Base-by-base conservation (phyloP, 2,888 invertebrate species). In the Lepidocyrtoides sp. region DNA sequence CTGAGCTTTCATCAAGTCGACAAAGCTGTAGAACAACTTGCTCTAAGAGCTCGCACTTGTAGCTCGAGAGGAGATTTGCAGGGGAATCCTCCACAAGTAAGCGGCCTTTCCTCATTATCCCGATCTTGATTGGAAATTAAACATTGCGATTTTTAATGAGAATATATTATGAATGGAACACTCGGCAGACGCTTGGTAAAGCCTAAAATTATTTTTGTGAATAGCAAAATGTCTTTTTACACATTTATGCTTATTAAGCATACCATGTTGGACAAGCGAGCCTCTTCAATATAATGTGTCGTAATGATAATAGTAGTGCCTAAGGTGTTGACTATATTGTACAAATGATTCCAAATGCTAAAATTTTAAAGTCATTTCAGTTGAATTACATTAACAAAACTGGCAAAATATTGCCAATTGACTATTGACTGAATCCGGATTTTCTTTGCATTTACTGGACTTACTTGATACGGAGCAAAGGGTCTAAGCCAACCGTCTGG, bases 241-340 rank as follows among this genome's bases (percentile, higher is more conserved):
- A 14, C 12, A 54, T n/a, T 54, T 54, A 17, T 23, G 14, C 20
- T 2, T 32, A n/a, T 7, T 17, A 4, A 10, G 10, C 3, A 7
- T 84, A 85, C 85, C 36, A 41, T 54, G 32, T 85, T 41, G 0
- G 85, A 72, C 20, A 54, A 17, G 7, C 72, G 66, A 20, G 85
- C 72, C 57, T 85, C 75, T 23, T 85, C 85, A 23, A 85, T 85
- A 26, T 85, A 85, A 36, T 85, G 85, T 14, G 85, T 85, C 0
- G 85, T 85, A n/a, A 85, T 54, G 29, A 85, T 57, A 17, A 85
- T 41, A 1, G 85, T 85, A 1, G 85, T 72, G 0, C 29, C 17
- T 7, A 41, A 17, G 0, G 36, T 72, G 2, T 14, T 57, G 20
- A 75, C 54, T 2, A 36, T 8, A 0, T 36, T 72, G 36, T 72